These are phyloP conservation scores for Lacerta bilineata DNA, from an alignment of 2,797 vertebrate genomes.

Conservation along the genomic window DNA sequence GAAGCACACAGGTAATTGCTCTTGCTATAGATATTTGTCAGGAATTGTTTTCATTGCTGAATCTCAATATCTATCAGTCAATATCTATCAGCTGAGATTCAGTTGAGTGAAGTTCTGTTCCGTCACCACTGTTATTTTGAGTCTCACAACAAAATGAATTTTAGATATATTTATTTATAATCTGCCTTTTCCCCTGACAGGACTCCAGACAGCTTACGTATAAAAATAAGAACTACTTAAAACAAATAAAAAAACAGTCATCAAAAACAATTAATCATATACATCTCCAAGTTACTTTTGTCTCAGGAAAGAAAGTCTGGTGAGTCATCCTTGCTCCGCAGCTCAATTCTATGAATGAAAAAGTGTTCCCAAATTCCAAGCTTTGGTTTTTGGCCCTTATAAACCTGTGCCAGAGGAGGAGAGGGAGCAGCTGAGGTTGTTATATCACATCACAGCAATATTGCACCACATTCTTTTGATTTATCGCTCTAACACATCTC, in stretches of 20 bases:
- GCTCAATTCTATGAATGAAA: constrained; percentile 44
- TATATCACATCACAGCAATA: constrained; percentile 19
- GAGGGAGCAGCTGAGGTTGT: constrained; percentile 45
- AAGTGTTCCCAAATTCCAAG: constrained; percentile 51
- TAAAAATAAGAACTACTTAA: too few relatives aligned
- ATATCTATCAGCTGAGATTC: background rate
- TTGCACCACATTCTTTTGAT: constrained; percentile 34
- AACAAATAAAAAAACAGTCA: too few relatives aligned
- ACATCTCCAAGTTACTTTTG: constrained; percentile 16
- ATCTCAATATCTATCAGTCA: background rate
- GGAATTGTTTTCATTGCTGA: constrained; percentile 12
- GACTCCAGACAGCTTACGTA: too few relatives aligned
- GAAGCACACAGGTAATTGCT: background rate
- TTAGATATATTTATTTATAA: background rate
- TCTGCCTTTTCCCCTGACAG: too few relatives aligned
- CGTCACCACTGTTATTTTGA: background rate
- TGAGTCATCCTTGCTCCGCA: constrained; percentile 31
- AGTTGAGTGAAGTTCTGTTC: background rate
- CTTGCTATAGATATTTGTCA: constrained; percentile 3
- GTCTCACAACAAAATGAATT: background rate
- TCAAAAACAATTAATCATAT: too few relatives aligned
- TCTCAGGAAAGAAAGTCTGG: constrained; percentile 52
- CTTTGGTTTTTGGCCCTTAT: constrained; percentile 52
- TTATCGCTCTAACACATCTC: constrained; percentile 40
- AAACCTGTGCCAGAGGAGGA: background rate